phyloP scores from a whole-genome alignment of 2,797 vertebrate species.

The Sebastes iracundus region DNA sequence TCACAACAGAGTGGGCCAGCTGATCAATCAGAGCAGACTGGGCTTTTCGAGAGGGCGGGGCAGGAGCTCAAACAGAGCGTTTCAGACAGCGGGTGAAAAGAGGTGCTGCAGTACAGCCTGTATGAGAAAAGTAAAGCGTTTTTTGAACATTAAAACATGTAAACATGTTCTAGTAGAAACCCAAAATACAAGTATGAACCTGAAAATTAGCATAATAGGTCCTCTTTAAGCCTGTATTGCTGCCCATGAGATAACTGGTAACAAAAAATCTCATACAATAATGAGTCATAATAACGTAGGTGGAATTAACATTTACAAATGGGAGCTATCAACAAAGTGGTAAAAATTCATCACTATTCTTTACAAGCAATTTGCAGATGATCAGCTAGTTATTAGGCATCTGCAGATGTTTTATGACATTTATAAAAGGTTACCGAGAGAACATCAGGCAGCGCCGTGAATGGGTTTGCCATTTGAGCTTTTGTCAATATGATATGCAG shows the following conservation, averaged over 20 bases:
- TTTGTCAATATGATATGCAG: constrained; percentile 41
- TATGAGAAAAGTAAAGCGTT: no score
- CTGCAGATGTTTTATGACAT: constrained; percentile 64
- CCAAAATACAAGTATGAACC: no score
- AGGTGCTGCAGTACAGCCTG: rapidly evolving
- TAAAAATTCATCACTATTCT: constrained; percentile 45
- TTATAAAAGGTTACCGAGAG: constrained; percentile 64
- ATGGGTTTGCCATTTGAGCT: constrained; percentile 36
- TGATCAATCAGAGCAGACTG: no score
- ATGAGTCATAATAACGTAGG: neutral
- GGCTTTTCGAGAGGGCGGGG: no score
- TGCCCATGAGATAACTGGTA: neutral
- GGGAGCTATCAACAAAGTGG: constrained; percentile 19
- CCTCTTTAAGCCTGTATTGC: neutral
- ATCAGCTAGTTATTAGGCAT: constrained; percentile 51
- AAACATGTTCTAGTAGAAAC: no score
- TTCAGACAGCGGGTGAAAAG: no score
- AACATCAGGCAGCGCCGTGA: constrained; percentile 33
- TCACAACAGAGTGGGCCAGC: no score
- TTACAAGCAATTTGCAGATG: constrained; percentile 55
- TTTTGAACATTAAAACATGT: no score
- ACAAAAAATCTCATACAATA: neutral
- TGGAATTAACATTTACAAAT: constrained; percentile 54
- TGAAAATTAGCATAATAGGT: neutral
- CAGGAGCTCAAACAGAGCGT: no score